Percentiles rank a stretch among this genome's conserved stretches.
phyloP scores from a whole-genome alignment of 2,113 vertebrate genomes.

The Otis tarda region DNA sequence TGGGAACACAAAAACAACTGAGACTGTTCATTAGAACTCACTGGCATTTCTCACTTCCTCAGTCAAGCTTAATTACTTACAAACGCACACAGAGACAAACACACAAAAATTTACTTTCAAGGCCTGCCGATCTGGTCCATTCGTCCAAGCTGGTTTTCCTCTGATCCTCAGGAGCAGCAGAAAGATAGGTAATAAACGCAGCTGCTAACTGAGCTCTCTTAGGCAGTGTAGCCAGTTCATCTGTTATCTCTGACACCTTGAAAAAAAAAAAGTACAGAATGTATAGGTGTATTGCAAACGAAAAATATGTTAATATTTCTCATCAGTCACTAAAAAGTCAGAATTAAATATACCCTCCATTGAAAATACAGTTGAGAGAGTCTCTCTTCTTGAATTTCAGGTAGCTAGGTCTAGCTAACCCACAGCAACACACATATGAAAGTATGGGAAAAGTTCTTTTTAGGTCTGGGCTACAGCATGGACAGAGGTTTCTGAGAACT shows the following conservation, averaged over 20 bases:
- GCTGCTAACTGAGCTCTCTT: constrained; percentile 89
- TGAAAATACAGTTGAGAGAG: neutral
- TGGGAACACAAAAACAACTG: neutral
- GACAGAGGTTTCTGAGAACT: neutral
- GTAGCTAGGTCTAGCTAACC: neutral
- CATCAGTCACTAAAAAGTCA: neutral
- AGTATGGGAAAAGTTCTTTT: neutral
- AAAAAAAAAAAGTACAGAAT: neutral
- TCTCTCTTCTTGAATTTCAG: neutral
- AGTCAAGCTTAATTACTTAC: neutral
- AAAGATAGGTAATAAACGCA: constrained; percentile 95
- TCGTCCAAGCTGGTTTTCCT: constrained; percentile 85
- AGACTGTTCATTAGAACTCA: neutral
- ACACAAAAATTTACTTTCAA: constrained; percentile 82
- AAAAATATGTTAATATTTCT: neutral
- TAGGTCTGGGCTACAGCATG: neutral
- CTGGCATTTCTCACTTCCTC: neutral
- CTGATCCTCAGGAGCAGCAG: constrained; percentile 89
- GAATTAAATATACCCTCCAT: neutral
- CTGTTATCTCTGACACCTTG: constrained; percentile 92
- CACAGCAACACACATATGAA: neutral
- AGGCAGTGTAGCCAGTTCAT: constrained; percentile 88
- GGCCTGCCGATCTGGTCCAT: constrained; percentile 87
- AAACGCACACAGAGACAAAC: neutral
- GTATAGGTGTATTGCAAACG: neutral